Conservation (phyloP, 2,888 invertebrate species). For the Calameuta filiformis region DNA sequence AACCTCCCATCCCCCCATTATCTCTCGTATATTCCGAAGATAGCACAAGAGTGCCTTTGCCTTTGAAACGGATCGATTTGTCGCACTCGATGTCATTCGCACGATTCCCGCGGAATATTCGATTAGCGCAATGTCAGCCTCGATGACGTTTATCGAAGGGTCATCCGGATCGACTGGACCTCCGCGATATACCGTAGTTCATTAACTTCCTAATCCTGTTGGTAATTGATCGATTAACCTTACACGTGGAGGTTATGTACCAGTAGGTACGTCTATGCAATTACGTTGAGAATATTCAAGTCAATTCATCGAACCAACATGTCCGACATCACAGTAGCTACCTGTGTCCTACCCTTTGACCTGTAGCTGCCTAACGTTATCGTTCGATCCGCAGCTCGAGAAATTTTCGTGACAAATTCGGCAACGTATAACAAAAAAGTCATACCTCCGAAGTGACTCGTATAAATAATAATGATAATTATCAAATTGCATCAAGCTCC, state of each 20-base stretch:
- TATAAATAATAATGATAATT: not conserved
- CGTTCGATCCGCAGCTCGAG: too few species aligned
- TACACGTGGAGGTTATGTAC: not conserved
- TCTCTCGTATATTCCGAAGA: not conserved
- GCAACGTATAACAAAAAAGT: not conserved
- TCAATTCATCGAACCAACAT: not conserved
- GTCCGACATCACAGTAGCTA: not conserved
- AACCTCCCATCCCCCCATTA: not conserved
- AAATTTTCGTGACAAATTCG: too few species aligned
- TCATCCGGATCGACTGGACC: not conserved
- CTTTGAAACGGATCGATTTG: not conserved
- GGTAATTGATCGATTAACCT: constrained; percentile 27
- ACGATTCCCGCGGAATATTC: not conserved
- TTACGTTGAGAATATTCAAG: not conserved
- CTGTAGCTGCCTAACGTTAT: not conserved
- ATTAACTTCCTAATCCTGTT: constrained; percentile 28
- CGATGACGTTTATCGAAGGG: not conserved
- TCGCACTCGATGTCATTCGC: not conserved
- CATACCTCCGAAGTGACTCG: not conserved
- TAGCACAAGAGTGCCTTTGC: not conserved
- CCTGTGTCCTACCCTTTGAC: not conserved
- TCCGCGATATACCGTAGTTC: constrained; percentile 18
- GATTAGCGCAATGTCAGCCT: not conserved
- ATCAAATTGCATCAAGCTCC: not conserved
- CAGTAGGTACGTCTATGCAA: not conserved